A percentile compares a stretch with the other conserved stretches of the same genome.
phyloP scores from a whole-genome alignment of 2,888 invertebrate species.

The Cetonia aurata region DNA sequence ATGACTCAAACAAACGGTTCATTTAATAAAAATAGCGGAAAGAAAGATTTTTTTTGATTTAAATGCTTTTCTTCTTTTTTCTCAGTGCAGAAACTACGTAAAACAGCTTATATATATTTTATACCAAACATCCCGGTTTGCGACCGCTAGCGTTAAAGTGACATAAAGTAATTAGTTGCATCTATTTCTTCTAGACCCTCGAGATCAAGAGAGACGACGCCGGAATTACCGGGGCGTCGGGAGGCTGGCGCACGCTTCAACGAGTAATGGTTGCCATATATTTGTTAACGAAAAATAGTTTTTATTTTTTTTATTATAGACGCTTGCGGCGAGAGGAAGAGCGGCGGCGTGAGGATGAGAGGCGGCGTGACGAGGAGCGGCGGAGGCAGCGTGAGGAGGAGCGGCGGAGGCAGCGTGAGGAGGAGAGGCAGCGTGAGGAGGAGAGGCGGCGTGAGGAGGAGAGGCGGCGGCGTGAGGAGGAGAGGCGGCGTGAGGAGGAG shows the following conservation, averaged over 20 bases:
- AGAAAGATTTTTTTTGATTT: too few relatives aligned
- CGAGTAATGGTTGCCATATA: slow-evolving; percentile 16
- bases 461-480: too few relatives aligned
- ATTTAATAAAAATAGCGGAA: too few relatives aligned
- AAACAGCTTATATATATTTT: too few relatives aligned
- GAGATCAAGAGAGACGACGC: background rate
- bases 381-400: background rate
- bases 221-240: background rate
- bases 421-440: too few relatives aligned
- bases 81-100: too few relatives aligned
- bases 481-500: too few relatives aligned
- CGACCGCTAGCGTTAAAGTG: slow-evolving; percentile 18
- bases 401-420: slow-evolving; percentile 36
- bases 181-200: background rate
- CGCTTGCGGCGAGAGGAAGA: background rate
- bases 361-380: background rate
- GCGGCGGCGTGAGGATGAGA: too few relatives aligned
- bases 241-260: background rate
- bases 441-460: too few relatives aligned
- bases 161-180: slow-evolving; percentile 47
- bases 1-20: too few relatives aligned
- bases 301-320: slow-evolving; percentile 14
- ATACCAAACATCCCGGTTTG: too few relatives aligned
- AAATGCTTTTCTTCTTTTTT: too few relatives aligned
- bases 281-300: slow-evolving; percentile 19